Percentiles rank a stretch among this genome's conserved stretches.
Evolutionary conservation across 2,797 vertebrate species (phyloP).

Genomic region (Margarornis squamiger): DNA sequence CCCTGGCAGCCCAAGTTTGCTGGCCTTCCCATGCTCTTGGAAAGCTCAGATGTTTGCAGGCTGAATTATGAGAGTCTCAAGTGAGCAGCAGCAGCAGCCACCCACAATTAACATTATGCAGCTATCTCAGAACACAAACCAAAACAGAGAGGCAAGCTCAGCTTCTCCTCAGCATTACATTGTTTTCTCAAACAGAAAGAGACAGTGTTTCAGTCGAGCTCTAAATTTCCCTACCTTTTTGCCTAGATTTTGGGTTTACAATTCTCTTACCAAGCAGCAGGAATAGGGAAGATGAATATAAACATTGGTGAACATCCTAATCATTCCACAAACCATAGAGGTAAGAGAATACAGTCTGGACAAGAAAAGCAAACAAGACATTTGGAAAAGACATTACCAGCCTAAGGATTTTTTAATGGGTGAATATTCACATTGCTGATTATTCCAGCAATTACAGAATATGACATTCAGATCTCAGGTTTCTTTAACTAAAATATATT

Average conservation of each 20-base stretch:
- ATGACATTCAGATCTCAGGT: conserved; percentile 20
- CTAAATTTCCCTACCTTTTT: not conserved
- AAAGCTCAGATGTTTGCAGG: not conserved
- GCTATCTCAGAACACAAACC: not conserved
- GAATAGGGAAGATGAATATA: not conserved
- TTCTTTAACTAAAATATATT: conserved; percentile 47
- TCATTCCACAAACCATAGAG: not conserved
- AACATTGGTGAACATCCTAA: not conserved
- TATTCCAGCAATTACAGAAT: conserved; percentile 22
- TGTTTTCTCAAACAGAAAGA: not conserved
- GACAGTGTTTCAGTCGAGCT: not conserved
- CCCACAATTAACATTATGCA: not conserved
- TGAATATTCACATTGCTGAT: not conserved
- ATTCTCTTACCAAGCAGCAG: not conserved
- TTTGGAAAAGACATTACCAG: not conserved
- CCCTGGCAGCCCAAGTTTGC: not conserved
- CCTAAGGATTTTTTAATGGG: not conserved
- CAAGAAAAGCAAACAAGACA: not conserved
- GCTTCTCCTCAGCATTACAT: not conserved
- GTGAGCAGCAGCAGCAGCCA: not conserved
- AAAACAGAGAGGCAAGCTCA: not conserved
- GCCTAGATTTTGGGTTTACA: not conserved
- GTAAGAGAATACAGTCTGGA: not conserved
- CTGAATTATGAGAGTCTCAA: not conserved
- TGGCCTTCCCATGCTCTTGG: not conserved